Evolutionary conservation across 2,797 vertebrate species (phyloP).

Genomic region (Heliangelus exortis): DNA sequence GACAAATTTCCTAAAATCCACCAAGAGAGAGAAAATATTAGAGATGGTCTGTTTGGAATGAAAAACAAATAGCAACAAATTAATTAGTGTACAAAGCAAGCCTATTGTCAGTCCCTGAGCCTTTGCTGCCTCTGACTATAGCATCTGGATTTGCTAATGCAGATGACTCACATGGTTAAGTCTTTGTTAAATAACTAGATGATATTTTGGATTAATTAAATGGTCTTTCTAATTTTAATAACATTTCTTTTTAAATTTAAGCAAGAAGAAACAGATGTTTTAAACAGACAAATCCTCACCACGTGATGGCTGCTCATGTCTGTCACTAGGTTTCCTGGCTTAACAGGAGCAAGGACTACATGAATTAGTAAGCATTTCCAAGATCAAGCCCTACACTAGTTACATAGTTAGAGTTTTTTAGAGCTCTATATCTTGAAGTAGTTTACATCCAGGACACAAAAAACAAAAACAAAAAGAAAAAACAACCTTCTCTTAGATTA

Average conservation of each 20-base stretch:
- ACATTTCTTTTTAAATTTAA: slow-evolving; percentile 26
- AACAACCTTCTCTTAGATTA: fast-evolving
- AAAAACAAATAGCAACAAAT: slow-evolving; percentile 48
- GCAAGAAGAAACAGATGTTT: slow-evolving; percentile 27
- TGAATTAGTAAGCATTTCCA: background rate
- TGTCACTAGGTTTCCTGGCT: background rate
- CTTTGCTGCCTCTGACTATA: slow-evolving; percentile 31
- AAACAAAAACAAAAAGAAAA: background rate
- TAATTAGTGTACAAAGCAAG: slow-evolving; percentile 6
- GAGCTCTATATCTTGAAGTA: background rate
- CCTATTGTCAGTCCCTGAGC: background rate
- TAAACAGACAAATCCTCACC: background rate
- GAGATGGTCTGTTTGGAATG: slow-evolving; percentile 4
- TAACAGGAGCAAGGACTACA: background rate
- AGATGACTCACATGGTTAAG: slow-evolving; percentile 38
- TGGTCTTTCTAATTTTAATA: slow-evolving; percentile 41
- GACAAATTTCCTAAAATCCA: background rate
- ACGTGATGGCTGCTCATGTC: background rate
- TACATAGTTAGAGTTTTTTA: background rate
- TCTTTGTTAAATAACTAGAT: slow-evolving; percentile 54
- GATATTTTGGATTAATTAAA: slow-evolving; percentile 58
- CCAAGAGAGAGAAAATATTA: slow-evolving; percentile 26
- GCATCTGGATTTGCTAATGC: slow-evolving; percentile 50
- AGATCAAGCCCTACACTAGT: background rate
- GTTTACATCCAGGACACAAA: background rate